A percentile compares a stretch with the other conserved stretches of the same genome.
Evolutionary conservation across 2,888 invertebrate genomes (phyloP).

Genomic region (Cylindroiulus punctatus): DNA sequence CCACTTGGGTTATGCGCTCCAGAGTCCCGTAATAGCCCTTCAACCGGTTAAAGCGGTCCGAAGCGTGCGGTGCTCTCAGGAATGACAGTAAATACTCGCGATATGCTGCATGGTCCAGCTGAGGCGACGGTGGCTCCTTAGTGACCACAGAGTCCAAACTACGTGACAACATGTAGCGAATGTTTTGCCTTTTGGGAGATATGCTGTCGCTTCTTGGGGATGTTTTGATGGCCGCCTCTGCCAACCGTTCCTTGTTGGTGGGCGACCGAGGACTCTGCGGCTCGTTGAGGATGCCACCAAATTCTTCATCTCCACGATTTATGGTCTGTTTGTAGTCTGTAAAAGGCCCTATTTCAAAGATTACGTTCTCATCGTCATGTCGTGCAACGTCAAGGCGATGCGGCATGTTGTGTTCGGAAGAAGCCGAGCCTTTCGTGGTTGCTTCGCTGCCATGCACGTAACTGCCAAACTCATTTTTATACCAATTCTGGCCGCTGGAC

Average conservation of each 20-base stretch:
- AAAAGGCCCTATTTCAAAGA: not conserved
- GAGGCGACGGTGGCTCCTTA: conserved; percentile 48
- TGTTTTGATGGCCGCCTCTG: conserved; percentile 51
- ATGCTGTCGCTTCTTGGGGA: not conserved
- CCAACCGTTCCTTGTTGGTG: conserved; percentile 52
- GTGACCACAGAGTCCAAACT: conserved; percentile 50
- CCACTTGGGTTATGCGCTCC: conserved; percentile 84
- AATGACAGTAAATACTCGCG: conserved; percentile 76
- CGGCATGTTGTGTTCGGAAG: not conserved
- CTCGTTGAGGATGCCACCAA: not conserved
- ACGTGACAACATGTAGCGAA: conserved; percentile 48
- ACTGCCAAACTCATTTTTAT: not conserved
- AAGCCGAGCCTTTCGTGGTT: not conserved
- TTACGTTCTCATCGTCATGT: not conserved
- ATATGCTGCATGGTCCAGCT: conserved; percentile 65
- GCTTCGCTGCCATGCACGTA: not conserved
- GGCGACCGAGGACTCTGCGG: conserved; percentile 46
- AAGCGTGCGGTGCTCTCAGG: conserved; percentile 74
- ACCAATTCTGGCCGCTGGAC: not conserved
- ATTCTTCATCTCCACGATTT: not conserved
- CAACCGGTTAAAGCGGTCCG: conserved; percentile 83
- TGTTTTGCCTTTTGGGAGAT: conserved; percentile 11
- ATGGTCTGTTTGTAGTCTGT: not conserved
- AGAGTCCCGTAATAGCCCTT: conserved; percentile 86
- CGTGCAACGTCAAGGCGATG: not conserved